phyloP scores from a whole-genome alignment of 1,140 invertebrate genomes.

The Bombus consobrinus region DNA sequence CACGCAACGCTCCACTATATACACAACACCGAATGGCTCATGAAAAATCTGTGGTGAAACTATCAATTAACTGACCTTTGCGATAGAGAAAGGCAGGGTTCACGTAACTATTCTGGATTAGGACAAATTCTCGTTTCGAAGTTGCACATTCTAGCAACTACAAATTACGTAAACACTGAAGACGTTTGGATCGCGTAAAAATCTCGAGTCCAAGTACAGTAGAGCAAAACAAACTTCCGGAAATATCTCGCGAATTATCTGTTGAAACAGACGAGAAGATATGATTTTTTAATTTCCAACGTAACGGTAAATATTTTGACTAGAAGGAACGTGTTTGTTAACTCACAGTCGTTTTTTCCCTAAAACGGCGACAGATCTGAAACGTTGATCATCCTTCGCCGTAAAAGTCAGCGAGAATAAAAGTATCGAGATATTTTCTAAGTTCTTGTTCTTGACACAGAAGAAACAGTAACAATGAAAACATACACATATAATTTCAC shows the following conservation, averaged over 20 bases:
- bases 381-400: not conserved
- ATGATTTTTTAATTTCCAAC: not conserved
- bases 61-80: conserved; percentile 49
- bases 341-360: not conserved
- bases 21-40: conserved; percentile 29
- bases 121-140: not conserved
- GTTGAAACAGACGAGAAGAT: not conserved
- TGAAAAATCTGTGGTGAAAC: conserved; percentile 43
- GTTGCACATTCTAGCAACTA: not conserved
- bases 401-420: conserved; percentile 4
- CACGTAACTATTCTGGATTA: not conserved
- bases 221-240: not conserved
- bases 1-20: conserved; percentile 30
- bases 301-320: not conserved
- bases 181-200: not conserved
- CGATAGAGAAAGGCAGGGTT: conserved; percentile 6
- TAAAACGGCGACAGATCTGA: not conserved
- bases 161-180: not conserved
- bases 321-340: not conserved
- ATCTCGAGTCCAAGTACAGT: not conserved
- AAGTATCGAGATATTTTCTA: conserved; percentile 12
- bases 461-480: not conserved
- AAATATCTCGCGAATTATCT: not conserved
- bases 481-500: not conserved
- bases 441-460: not conserved